Base-by-base conservation (phyloP, 2,888 invertebrate species). In the Rhogogaster chlorosoma region DNA sequence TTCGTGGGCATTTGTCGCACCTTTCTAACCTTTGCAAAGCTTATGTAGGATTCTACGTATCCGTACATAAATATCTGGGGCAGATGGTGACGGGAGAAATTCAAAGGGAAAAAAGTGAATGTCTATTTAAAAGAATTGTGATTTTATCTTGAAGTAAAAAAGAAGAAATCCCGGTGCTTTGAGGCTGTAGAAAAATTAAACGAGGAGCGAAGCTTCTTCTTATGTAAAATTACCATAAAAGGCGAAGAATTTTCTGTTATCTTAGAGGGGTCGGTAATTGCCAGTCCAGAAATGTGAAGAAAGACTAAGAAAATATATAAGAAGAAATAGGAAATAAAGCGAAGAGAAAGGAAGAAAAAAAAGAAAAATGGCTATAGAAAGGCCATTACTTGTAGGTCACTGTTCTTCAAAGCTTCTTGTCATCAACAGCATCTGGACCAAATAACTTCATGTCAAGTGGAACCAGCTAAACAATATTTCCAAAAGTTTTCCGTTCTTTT, bases 321-420 rank as follows among this genome's bases (percentile, higher is more conserved):
- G 22, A 22, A 75, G 45, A 42, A 45, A 45, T 49, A 26, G 18
- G 29, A 26, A 32, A 57, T 32, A 22, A 12, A 18, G 70, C 1
- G 38, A 80, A 36, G n/a, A 18, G 38, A 15, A 15, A 22, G 12
- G 15, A 61, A 61, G 22, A 42, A 32, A 22, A 6, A 32, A 57
- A n/a, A 49, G 12, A 49, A 45, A 75, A 75, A 45, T 18, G 29
- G 49, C 15, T 49, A 53, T 53, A 80, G 36, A 80, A 80, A 57
- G 29, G 61, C 80, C 38, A 80, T 80, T 38, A 80, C n/a, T 80
- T 12, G 36, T 77, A 36, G 57, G 61, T 38, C 36, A 22, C 22
- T 49, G 80, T 80, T 57, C 38, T 49, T 61, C 80, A 61, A 49
- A 80, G 80, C 36, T 61, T 38, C 22, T 80, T 80, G 80, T 80